Evolutionary conservation across 2,888 invertebrate genomes (phyloP).

Genomic region (Hartigia nigra): DNA sequence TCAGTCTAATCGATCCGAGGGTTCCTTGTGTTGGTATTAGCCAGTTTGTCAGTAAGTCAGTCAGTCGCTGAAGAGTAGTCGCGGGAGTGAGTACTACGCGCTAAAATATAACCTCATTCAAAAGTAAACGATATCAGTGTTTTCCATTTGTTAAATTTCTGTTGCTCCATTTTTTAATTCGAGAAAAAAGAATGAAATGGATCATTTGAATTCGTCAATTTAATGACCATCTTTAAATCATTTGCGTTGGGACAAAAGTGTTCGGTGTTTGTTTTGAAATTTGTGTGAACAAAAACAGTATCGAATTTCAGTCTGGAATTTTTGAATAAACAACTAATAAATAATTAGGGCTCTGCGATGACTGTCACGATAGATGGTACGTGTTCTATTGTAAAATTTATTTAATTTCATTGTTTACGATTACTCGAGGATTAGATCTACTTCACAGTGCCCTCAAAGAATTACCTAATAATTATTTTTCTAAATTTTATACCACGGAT

Average conservation of each 20-base stretch:
- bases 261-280: neutral
- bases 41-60: constrained; percentile 3
- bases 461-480: neutral
- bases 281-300: neutral
- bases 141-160: neutral
- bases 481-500: neutral
- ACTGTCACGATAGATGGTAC: neutral
- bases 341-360: neutral
- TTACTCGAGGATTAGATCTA: neutral
- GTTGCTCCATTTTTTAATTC: neutral
- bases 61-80: neutral
- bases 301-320: neutral
- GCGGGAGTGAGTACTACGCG: constrained; percentile 1
- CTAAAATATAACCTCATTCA: neutral
- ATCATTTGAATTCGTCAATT: neutral
- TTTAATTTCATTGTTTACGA: neutral
- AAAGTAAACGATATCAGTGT: neutral
- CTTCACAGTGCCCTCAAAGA: neutral
- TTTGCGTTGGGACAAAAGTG: neutral
- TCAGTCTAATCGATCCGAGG: constrained; percentile 1
- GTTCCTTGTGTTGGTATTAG: constrained; percentile 2
- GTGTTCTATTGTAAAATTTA: neutral
- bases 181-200: neutral
- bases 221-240: neutral
- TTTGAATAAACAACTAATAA: neutral